Evolutionary conservation across 2,888 invertebrate genomes (phyloP).

Genomic region (Apamea anceps): DNA sequence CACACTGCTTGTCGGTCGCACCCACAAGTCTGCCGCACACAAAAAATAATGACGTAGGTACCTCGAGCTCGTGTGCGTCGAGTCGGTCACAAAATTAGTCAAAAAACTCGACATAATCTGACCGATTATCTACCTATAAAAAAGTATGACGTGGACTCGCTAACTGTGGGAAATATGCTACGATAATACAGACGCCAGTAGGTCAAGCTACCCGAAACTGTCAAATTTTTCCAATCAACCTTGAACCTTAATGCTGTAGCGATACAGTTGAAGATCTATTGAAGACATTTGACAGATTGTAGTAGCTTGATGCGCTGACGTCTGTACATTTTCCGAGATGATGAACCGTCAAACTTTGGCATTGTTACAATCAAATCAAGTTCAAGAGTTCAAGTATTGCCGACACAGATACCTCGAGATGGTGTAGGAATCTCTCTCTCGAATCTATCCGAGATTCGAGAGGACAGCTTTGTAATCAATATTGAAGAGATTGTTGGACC

Average conservation of each 20-base stretch:
- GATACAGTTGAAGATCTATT: too few species aligned
- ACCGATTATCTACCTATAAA: neutral
- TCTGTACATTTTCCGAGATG: neutral
- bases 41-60: neutral
- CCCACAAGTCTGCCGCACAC: neutral
- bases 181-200: neutral
- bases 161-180: constrained; percentile 10
- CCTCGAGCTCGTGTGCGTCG: neutral
- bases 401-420: neutral
- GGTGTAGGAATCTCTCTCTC: too few species aligned
- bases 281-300: too few species aligned
- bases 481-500: neutral
- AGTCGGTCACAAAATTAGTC: neutral
- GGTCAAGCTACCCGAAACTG: too few species aligned
- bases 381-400: constrained; percentile 20
- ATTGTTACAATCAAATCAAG: constrained; percentile 21
- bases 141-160: neutral
- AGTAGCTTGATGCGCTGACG: too few species aligned
- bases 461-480: neutral
- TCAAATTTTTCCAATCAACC: too few species aligned
- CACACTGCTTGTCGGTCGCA: neutral
- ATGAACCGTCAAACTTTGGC: neutral
- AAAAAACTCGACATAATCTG: neutral
- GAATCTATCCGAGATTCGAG: too few species aligned
- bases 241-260: too few species aligned